Percentiles rank a stretch among this genome's conserved stretches.
These are phyloP conservation scores for Coccyzus lansbergi DNA, from an alignment of 2,797 vertebrate species.

Conservation along the genomic window DNA sequence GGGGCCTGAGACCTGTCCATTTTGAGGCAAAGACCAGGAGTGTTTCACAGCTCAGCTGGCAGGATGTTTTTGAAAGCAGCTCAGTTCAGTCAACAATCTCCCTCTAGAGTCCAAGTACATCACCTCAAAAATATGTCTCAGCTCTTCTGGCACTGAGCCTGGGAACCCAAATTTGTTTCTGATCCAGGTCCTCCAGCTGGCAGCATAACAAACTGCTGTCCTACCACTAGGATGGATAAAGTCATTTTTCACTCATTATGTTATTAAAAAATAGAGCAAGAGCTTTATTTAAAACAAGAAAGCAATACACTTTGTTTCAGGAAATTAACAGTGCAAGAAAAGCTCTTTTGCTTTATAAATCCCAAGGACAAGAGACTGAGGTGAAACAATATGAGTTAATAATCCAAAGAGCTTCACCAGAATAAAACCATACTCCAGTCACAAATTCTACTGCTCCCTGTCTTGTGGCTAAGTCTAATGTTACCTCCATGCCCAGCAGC, in stretches of 20 bases:
- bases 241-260: slow-evolving; percentile 42
- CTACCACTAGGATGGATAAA: slow-evolving; percentile 39
- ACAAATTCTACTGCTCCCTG: background rate
- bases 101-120: slow-evolving; percentile 40
- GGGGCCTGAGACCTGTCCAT: background rate
- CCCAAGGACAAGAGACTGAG: background rate
- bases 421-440: background rate
- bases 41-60: slow-evolving; percentile 17
- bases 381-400: slow-evolving; percentile 10
- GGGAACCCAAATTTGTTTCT: slow-evolving; percentile 61
- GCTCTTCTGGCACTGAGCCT: slow-evolving; percentile 1
- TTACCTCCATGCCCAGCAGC: background rate
- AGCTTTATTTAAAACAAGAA: slow-evolving; percentile 45
- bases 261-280: slow-evolving; percentile 56
- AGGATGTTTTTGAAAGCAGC: slow-evolving; percentile 43
- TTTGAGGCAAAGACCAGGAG: background rate
- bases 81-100: slow-evolving; percentile 27
- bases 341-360: slow-evolving; percentile 4
- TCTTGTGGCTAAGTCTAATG: background rate
- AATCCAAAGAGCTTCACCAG: background rate
- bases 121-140: slow-evolving; percentile 52
- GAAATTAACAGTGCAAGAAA: slow-evolving; percentile 33
- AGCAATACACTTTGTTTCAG: slow-evolving; percentile 1
- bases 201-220: slow-evolving; percentile 3
- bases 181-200: slow-evolving; percentile 56